phyloP scores from a whole-genome alignment of 2,888 invertebrate species.

The Ctena decussata region DNA sequence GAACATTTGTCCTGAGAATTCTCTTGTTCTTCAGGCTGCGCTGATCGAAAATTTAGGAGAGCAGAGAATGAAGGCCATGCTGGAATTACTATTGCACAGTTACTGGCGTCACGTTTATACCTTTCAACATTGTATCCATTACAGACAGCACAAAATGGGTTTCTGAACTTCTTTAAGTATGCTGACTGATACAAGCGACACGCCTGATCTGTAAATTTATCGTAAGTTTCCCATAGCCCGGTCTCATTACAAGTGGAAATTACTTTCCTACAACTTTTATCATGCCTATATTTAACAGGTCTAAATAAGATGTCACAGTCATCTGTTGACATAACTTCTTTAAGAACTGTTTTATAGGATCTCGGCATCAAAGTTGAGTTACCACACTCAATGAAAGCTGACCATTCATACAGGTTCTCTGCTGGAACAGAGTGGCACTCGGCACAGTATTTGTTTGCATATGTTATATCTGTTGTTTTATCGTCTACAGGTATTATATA shows the following conservation, averaged over 20 bases:
- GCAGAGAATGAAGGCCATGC: neutral
- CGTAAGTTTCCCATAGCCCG: conserved; percentile 23
- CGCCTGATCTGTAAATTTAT: conserved; percentile 29
- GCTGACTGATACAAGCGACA: neutral
- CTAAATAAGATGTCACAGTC: neutral
- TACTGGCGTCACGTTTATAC: neutral
- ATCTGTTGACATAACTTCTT: neutral
- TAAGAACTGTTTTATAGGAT: neutral
- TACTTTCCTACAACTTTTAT: neutral
- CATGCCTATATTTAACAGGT: neutral
- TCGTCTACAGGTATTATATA: neutral
- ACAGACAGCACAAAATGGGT: conserved; percentile 57
- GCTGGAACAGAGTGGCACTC: neutral
- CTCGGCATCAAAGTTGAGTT: neutral
- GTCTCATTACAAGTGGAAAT: conserved; percentile 34
- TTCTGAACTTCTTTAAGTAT: conserved; percentile 30
- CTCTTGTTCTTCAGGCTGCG: neutral
- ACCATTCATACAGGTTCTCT: neutral
- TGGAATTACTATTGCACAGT: neutral
- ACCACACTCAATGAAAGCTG: neutral
- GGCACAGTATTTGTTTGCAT: neutral
- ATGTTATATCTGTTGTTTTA: neutral
- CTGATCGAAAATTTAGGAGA: neutral
- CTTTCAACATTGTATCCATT: conserved; percentile 18
- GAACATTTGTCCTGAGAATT: neutral